These are phyloP conservation scores for Timandra comae DNA, from an alignment of 2,888 invertebrate genomes.

Conservation along the genomic window DNA sequence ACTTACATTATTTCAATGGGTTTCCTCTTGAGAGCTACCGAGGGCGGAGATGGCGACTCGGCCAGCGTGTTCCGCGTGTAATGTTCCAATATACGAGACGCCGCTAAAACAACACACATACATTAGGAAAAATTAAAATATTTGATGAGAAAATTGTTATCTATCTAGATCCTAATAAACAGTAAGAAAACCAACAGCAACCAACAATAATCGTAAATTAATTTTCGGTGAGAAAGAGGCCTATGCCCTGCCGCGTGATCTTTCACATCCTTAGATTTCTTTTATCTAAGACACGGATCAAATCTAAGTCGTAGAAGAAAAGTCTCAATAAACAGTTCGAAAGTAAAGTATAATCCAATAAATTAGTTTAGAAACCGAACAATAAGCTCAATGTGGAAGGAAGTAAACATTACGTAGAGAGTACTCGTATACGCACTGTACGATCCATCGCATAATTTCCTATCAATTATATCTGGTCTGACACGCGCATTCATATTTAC, in stretches of 20 bases:
- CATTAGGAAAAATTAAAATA: slow-evolving; percentile 7
- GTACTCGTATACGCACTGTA: background rate
- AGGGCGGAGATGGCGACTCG: slow-evolving; percentile 30
- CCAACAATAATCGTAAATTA: no score
- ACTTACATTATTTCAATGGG: slow-evolving; percentile 30
- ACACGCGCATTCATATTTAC: background rate
- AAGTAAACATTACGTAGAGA: background rate
- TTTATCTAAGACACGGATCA: no score
- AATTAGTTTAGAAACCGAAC: no score
- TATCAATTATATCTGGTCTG: slow-evolving; percentile 6
- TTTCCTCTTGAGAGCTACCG: slow-evolving; percentile 45
- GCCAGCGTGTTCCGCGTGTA: slow-evolving; percentile 54
- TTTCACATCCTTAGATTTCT: no score
- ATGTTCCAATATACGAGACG: slow-evolving; percentile 63
- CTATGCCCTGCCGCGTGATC: no score
- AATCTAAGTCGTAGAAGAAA: no score
- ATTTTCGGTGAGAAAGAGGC: no score
- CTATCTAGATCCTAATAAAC: no score
- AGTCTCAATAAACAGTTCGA: no score
- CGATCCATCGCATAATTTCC: slow-evolving; percentile 6
- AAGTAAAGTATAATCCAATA: no score
- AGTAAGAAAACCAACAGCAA: no score
- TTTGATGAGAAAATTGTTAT: no score
- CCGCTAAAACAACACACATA: slow-evolving; percentile 38
- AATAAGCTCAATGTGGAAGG: background rate